Base-by-base conservation (phyloP, 2,888 invertebrate species). In the Drosophila quinaria region DNA sequence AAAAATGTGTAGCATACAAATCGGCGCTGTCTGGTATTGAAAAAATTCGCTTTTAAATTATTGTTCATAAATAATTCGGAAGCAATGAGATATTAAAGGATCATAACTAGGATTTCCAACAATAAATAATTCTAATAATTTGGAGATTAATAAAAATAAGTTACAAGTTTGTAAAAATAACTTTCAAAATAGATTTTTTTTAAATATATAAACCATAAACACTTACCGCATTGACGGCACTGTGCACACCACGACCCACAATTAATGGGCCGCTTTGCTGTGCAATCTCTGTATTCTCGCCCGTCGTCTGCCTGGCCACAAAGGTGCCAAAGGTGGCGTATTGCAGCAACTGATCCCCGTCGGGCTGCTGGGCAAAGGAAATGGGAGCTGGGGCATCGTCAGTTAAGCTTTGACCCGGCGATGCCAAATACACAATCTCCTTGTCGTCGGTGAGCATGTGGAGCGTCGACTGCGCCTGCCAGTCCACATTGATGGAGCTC, bases 391-490 rank as follows among this genome's bases (percentile, higher is more conserved):
- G 89, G 22, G 91, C 90, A 56, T 91, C 92, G 5, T 92, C 90
- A 51, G 93, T 93, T 22, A 92, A 91, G 35, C 92, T 91, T 62
- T 93, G 93, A 55, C 93, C 93, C 1, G 93, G 90, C 47, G 93
- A 90, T 4, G 80, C 78, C 61, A 94, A 87, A 51, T 92, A 93
- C 71, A 94, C 85, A 50, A 94, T 91, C 91, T 94, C 94, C 92
- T 95, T 95, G 74, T 94, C 92, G 1, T 94, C 93, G 81, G 94
- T 94, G 52, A 96, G 93, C 83, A 95, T 94, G 86, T 94, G 95
- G 11, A 96, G 91, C 67, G 94, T 94, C 0, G 95, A 94, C 64
- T 94, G 93, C 70, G 94, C 93, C 86, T 94, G 94, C 95, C 95
- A 96, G 63, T 93, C 91, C 52, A 93, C 87, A 68, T 92, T 91